Conservation (phyloP, 1,140 invertebrate genomes). For the Aphaenogaster ashmeadi region DNA sequence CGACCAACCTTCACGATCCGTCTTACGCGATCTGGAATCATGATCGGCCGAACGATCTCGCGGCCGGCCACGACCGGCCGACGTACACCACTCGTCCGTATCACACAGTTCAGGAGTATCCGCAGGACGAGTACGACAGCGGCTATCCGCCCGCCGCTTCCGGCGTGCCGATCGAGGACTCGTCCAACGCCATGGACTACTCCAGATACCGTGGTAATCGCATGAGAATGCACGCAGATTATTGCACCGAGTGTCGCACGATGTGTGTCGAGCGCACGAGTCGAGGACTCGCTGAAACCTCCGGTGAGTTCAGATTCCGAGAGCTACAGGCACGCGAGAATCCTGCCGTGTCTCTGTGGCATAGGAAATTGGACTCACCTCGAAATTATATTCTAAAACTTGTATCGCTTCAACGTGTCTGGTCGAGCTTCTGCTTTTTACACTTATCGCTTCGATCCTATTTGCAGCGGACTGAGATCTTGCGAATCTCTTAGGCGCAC, state of each 20-base stretch:
- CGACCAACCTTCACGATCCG: conserved; percentile 83
- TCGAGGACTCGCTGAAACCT: neutral
- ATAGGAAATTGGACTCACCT: conserved; percentile 7
- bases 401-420: neutral
- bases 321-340: neutral
- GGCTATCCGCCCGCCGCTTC: conserved; percentile 37
- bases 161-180: conserved; percentile 66
- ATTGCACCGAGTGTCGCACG: conserved; percentile 30
- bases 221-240: conserved; percentile 61
- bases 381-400: neutral
- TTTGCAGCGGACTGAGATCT: neutral
- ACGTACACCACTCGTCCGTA: conserved; percentile 70
- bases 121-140: conserved; percentile 74
- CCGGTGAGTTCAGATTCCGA: conserved; percentile 13
- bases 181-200: conserved; percentile 80
- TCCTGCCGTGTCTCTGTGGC: neutral
- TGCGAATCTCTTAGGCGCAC: neutral
- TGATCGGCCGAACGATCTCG: conserved; percentile 75
- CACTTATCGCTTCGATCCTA: neutral
- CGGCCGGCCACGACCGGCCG: conserved; percentile 71
- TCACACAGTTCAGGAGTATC: conserved; percentile 76
- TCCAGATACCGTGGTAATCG: conserved; percentile 85
- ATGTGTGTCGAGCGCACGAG: conserved; percentile 30
- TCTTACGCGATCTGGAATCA: conserved; percentile 74
- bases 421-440: neutral